Base-by-base conservation (phyloP, 2,888 invertebrate species). In the Agrotis exclamationis region DNA sequence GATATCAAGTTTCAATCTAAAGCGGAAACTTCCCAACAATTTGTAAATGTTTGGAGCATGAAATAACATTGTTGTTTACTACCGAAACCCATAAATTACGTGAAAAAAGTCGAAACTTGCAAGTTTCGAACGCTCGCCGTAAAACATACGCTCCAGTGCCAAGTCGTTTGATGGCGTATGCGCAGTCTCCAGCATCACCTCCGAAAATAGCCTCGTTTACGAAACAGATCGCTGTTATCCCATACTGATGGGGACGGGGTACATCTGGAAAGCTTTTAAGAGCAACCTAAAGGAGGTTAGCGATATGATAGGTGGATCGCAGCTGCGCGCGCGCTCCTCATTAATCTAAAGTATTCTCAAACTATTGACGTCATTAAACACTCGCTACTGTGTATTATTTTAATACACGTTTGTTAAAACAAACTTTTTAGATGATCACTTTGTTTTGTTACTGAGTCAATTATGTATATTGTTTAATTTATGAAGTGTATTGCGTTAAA, bases 91-190 rank as follows among this genome's bases (percentile, higher is more conserved):
- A 70, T 85, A 82, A 79, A 79, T 77, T 72, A 53, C 72, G 54
- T 63, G 39, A 73, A 78, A 82, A 63, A 80, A 75, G 72, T 76
- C 47, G 60, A 74, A 88, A 86, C 88, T 87, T 86, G 87, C 88
- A 88, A 87, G 86, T 89, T 91, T 93, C 93, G 92, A 94, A 94
- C 92, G 89, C 83, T 84, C 87, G 94, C 94, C 93, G 94, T 95
- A 94, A 95, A 95, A 92, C 89, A 87, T 75, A 73, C 86, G 88
- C 85, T 96, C 95, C 95, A 95, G 95, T 96, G 96, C 96, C 96
- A 96, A 96, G 92, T 92, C 91, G 93, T 93, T 94, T 91, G 90
- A 91, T 91, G 91, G 91, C 87, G 84, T 76, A 85, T 89, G 88
- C 83, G 84, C 87, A 84, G 88, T 89, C 91, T 96, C 95, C 95